Evolutionary conservation across 2,888 invertebrate species (phyloP).

Genomic region (Synanthedon tipuliformis): DNA sequence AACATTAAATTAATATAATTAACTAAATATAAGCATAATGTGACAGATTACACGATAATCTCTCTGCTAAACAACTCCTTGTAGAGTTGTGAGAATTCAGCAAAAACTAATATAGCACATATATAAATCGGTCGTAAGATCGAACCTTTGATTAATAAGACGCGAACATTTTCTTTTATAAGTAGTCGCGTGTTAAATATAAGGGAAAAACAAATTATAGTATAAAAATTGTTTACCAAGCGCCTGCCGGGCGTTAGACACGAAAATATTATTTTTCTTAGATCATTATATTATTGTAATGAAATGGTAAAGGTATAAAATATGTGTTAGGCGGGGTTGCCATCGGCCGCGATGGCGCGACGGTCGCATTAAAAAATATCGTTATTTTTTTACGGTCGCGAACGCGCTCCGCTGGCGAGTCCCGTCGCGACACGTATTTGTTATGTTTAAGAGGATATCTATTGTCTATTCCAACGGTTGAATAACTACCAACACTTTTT

Average conservation of each 20-base stretch:
- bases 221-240: slow-evolving; percentile 64
- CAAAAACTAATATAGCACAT: too few relatives aligned
- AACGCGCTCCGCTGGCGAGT: slow-evolving; percentile 5
- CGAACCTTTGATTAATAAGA: slow-evolving; percentile 6
- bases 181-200: slow-evolving; percentile 45
- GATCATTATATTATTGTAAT: slow-evolving; percentile 70
- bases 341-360: slow-evolving; percentile 11
- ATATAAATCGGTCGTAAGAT: slow-evolving; percentile 5
- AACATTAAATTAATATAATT: slow-evolving; percentile 1
- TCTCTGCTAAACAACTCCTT: too few relatives aligned
- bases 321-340: slow-evolving; percentile 19
- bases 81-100: too few relatives aligned
- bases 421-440: slow-evolving; percentile 43
- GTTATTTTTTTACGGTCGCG: slow-evolving; percentile 59
- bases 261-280: slow-evolving; percentile 71
- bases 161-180: not conserved
- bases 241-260: slow-evolving; percentile 54
- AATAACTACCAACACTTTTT: slow-evolving; percentile 70
- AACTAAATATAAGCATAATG: not conserved
- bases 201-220: slow-evolving; percentile 65
- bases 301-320: slow-evolving; percentile 54
- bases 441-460: slow-evolving; percentile 71
- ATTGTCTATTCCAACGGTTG: slow-evolving; percentile 71
- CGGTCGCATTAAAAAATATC: slow-evolving; percentile 35
- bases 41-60: too few relatives aligned